Evolutionary conservation across 1,140 invertebrate species (phyloP).

Genomic region (Drosophila azteca): DNA sequence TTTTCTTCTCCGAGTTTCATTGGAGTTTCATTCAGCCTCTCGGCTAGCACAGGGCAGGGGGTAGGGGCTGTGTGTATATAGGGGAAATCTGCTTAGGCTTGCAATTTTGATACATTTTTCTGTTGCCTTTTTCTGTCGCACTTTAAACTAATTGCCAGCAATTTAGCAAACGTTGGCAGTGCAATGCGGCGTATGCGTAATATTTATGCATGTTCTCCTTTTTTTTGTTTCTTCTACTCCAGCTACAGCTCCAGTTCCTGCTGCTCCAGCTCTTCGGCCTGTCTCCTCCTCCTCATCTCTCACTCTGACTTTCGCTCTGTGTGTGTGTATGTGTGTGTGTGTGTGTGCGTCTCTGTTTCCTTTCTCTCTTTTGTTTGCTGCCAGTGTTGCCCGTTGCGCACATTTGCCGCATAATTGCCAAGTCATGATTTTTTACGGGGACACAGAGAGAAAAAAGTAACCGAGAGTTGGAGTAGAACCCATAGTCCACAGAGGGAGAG

Average conservation of each 20-base stretch:
- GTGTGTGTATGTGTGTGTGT: neutral
- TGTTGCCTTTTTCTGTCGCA: slow-evolving; percentile 37
- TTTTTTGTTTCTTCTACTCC: neutral
- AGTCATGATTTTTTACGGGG: slow-evolving; percentile 77
- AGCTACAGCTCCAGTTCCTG: neutral
- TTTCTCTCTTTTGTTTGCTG: slow-evolving; percentile 54
- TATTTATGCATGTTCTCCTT: slow-evolving; percentile 59
- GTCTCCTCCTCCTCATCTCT: no score
- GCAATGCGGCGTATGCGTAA: slow-evolving; percentile 80
- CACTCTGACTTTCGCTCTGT: neutral
- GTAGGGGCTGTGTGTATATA: neutral
- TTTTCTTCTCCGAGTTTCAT: no score
- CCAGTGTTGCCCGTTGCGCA: slow-evolving; percentile 64
- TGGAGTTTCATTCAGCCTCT: no score
- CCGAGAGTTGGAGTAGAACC: slow-evolving; percentile 8
- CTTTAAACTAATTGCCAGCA: slow-evolving; percentile 79
- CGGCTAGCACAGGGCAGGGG: no score
- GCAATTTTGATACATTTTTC: slow-evolving; percentile 58
- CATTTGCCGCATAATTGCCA: slow-evolving; percentile 82
- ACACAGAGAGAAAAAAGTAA: slow-evolving; percentile 41
- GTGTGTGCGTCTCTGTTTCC: slow-evolving; percentile 11
- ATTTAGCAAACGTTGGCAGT: slow-evolving; percentile 76
- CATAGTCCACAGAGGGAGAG: neutral
- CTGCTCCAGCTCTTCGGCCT: neutral
- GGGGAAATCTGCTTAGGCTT: slow-evolving; percentile 65